These are phyloP conservation scores for Polypedilum pembai DNA, from an alignment of 1,140 invertebrate genomes.

Conservation along the genomic window DNA sequence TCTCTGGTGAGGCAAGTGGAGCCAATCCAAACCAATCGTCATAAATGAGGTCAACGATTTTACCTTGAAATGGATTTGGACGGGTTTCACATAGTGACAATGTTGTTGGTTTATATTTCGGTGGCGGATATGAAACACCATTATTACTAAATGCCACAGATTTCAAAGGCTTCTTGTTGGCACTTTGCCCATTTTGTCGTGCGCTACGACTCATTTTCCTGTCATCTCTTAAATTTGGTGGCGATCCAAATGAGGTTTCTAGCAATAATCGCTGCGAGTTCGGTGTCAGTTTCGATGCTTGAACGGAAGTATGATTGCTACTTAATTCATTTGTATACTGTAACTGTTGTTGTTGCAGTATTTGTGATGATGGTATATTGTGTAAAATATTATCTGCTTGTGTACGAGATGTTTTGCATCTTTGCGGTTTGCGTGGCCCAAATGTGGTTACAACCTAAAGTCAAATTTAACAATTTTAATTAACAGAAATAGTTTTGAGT, in stretches of 20 bases:
- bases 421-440: constrained; percentile 62
- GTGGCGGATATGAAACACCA: constrained; percentile 30
- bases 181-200: constrained; percentile 28
- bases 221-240: constrained; percentile 30
- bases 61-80: constrained; percentile 38
- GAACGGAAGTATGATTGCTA: constrained; percentile 37
- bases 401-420: constrained; percentile 38
- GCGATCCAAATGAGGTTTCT: constrained; percentile 60
- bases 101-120: constrained; percentile 35
- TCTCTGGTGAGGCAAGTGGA: constrained; percentile 78
- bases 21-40: constrained; percentile 62
- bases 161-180: not conserved
- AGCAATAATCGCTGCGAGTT: constrained; percentile 54
- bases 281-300: constrained; percentile 32
- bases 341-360: constrained; percentile 31
- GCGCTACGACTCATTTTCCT: not conserved
- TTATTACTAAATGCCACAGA: constrained; percentile 20
- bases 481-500: too few species aligned
- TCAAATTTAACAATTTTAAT: too few species aligned
- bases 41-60: constrained; percentile 47
- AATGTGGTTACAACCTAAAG: constrained; percentile 64
- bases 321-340: not conserved
- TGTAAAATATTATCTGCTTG: not conserved
- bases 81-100: constrained; percentile 36
- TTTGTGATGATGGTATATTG: constrained; percentile 21